These are phyloP conservation scores for Sturnus vulgaris DNA, from an alignment of 2,113 vertebrate species.

Conservation along the genomic window DNA sequence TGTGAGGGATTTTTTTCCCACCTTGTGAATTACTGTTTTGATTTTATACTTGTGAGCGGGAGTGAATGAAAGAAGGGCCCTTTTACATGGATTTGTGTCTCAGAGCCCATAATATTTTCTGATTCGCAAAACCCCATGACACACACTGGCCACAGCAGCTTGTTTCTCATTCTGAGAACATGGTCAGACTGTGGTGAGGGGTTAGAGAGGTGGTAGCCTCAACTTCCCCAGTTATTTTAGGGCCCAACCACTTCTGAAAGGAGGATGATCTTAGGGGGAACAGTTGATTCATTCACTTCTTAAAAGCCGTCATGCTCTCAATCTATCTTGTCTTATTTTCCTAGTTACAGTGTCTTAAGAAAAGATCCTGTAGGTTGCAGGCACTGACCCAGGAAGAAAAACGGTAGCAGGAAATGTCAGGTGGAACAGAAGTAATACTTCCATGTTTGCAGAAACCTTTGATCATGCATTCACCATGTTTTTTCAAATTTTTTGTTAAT, in stretches of 20 bases:
- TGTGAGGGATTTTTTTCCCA: neutral
- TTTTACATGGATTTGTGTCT: neutral
- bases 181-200: neutral
- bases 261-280: neutral
- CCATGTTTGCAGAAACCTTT: neutral
- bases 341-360: neutral
- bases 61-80: neutral
- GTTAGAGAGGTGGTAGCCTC: neutral
- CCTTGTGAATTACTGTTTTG: neutral
- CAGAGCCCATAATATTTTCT: neutral
- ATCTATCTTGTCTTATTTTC: neutral
- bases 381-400: neutral
- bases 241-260: neutral
- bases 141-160: neutral
- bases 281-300: neutral
- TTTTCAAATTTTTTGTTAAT: neutral
- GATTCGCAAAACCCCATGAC: neutral
- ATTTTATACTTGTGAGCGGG: fast-evolving
- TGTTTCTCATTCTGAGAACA: conserved; percentile 1
- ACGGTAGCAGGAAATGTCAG: neutral
- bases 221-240: neutral
- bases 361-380: neutral
- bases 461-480: neutral
- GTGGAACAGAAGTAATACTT: neutral
- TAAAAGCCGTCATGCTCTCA: neutral